Conservation (phyloP, 2,797 vertebrate species). For the Avahi laniger region DNA sequence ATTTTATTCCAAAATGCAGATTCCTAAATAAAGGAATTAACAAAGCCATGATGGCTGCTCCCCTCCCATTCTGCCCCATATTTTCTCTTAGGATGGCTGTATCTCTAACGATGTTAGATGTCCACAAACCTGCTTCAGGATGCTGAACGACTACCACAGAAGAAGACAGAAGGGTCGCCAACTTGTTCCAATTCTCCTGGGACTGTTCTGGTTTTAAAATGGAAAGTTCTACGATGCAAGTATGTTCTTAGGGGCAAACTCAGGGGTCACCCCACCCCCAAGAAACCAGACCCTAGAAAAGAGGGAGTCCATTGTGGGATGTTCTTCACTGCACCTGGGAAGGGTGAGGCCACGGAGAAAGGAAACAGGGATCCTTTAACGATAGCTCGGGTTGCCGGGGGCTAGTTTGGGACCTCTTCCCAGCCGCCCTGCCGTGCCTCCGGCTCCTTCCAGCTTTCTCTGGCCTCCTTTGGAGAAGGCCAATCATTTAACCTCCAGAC, state of each 20-base stretch:
- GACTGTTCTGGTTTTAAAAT: not conserved
- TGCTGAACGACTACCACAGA: accelerated
- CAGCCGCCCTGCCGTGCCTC: not conserved
- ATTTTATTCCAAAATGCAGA: not conserved
- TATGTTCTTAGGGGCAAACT: not conserved
- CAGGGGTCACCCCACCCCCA: not conserved
- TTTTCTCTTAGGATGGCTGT: not conserved
- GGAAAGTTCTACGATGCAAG: not conserved
- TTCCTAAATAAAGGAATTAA: not conserved
- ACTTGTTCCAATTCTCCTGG: not conserved
- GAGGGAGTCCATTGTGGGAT: accelerated
- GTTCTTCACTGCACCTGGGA: not conserved
- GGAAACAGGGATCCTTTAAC: not conserved
- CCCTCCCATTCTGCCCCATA: accelerated
- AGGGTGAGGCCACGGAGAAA: not conserved
- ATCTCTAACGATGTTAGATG: not conserved
- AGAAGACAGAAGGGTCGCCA: not conserved
- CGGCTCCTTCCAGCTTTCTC: not conserved
- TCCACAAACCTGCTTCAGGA: not conserved
- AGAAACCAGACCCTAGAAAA: not conserved
- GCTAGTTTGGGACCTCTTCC: not conserved
- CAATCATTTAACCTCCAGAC: not conserved
- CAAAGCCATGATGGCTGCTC: not conserved
- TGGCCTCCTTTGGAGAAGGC: not conserved
- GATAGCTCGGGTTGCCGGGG: not conserved